Evolutionary conservation across 2,888 invertebrate species (phyloP).

Genomic region (Zygothrica quintamaculata): DNA sequence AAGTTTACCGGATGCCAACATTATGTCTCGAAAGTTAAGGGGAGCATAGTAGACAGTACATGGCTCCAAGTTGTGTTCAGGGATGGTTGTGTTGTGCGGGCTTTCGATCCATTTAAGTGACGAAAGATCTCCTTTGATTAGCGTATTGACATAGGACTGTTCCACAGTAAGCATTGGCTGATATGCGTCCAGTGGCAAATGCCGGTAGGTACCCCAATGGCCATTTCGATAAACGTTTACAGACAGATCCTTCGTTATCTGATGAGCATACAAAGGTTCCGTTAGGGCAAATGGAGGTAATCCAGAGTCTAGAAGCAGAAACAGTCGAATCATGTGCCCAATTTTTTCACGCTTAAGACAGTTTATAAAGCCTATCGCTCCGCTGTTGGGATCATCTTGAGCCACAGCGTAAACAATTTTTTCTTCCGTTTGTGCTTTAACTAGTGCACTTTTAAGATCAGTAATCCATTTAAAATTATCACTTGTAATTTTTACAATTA

Average conservation of each 20-base stretch:
- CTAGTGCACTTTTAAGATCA: slow-evolving; percentile 89
- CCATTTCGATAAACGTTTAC: slow-evolving; percentile 93
- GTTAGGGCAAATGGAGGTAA: slow-evolving; percentile 87
- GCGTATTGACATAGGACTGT: slow-evolving; percentile 97
- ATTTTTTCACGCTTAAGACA: slow-evolving; percentile 95
- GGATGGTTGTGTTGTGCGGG: slow-evolving; percentile 86
- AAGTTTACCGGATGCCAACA: slow-evolving; percentile 98
- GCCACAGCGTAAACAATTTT: slow-evolving; percentile 89
- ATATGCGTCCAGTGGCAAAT: slow-evolving; percentile 87
- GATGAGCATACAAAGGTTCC: slow-evolving; percentile 86
- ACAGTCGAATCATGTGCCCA: slow-evolving; percentile 90
- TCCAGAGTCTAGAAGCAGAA: slow-evolving; percentile 88
- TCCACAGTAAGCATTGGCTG: slow-evolving; percentile 87
- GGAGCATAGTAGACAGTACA: slow-evolving; percentile 97
- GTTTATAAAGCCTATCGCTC: slow-evolving; percentile 94
- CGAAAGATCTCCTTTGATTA: slow-evolving; percentile 97
- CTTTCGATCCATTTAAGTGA: slow-evolving; percentile 97
- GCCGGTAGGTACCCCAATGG: slow-evolving; percentile 94
- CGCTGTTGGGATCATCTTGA: slow-evolving; percentile 88
- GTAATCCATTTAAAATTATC: slow-evolving; percentile 92
- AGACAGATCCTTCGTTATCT: slow-evolving; percentile 90
- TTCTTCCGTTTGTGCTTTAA: slow-evolving; percentile 86
- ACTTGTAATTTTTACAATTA: slow-evolving; percentile 88
- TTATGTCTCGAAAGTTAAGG: slow-evolving; percentile 98
- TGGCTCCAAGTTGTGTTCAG: slow-evolving; percentile 87